Percentiles rank a stretch among this genome's conserved stretches.
These are phyloP conservation scores for Phyllostomus hastatus DNA, from an alignment of 2,113 vertebrate species.

Conservation along the genomic window DNA sequence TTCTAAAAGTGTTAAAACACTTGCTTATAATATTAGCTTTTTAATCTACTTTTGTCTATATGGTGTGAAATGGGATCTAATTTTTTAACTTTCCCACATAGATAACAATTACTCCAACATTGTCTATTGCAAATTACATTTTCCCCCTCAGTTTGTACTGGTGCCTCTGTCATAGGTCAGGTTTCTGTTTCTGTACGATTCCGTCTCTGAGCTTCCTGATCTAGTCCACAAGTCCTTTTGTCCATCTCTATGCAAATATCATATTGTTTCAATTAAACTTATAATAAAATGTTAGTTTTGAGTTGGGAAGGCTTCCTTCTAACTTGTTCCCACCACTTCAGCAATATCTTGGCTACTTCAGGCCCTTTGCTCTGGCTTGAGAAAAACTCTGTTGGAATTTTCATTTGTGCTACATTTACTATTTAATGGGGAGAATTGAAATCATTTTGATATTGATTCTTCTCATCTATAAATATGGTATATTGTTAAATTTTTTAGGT, in stretches of 20 bases:
- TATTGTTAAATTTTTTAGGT: background rate
- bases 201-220: background rate
- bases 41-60: background rate
- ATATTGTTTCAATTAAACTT: background rate
- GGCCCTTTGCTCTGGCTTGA: background rate
- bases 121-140: background rate
- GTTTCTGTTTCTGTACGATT: background rate
- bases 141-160: background rate
- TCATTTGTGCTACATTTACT: background rate
- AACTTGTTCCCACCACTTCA: background rate
- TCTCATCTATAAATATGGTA: background rate
- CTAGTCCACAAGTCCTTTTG: background rate
- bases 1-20: background rate
- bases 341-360: background rate
- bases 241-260: background rate
- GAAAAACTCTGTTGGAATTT: background rate
- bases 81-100: background rate
- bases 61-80: background rate
- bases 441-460: background rate
- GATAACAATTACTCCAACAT: background rate
- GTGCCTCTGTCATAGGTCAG: background rate
- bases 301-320: background rate
- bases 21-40: constrained; percentile 15
- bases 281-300: background rate
- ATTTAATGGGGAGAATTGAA: background rate